Conservation (phyloP, 2,888 invertebrate species). For the Leptinotarsa haldemani region DNA sequence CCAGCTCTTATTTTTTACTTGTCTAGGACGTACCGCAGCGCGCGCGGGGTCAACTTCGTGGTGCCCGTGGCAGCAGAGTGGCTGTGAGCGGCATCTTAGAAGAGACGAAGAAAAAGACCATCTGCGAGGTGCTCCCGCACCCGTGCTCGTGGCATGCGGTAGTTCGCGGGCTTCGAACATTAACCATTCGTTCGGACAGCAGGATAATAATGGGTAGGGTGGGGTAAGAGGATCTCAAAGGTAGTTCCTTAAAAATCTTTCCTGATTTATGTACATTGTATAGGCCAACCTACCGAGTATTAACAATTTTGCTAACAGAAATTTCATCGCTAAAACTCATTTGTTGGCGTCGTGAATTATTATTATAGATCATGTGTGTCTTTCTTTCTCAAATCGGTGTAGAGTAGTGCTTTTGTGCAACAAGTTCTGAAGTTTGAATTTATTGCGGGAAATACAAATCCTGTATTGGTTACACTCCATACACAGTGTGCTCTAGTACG, state of each 20-base stretch:
- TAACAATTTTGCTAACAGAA: not conserved
- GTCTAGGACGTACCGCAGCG: constrained; percentile 24
- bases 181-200: constrained; percentile 18
- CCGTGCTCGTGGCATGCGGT: constrained; percentile 46
- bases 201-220: constrained; percentile 6
- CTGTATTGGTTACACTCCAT: too few species aligned
- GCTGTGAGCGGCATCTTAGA: constrained; percentile 22
- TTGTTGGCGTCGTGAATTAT: not conserved
- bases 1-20: not conserved
- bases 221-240: constrained; percentile 1
- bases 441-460: too few species aligned
- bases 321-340: not conserved
- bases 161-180: constrained; percentile 38
- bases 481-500: too few species aligned
- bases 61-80: constrained; percentile 38
- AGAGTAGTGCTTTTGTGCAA: too few species aligned
- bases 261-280: constrained; percentile 12
- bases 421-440: too few species aligned
- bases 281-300: not conserved
- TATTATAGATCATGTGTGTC: not conserved
- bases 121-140: constrained; percentile 42
- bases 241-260: not conserved
- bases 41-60: constrained; percentile 47
- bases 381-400: not conserved
- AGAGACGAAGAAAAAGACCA: constrained; percentile 32